Conservation (phyloP, 92 coral and sea anemone species). For the Palythoa heliodiscus region DNA sequence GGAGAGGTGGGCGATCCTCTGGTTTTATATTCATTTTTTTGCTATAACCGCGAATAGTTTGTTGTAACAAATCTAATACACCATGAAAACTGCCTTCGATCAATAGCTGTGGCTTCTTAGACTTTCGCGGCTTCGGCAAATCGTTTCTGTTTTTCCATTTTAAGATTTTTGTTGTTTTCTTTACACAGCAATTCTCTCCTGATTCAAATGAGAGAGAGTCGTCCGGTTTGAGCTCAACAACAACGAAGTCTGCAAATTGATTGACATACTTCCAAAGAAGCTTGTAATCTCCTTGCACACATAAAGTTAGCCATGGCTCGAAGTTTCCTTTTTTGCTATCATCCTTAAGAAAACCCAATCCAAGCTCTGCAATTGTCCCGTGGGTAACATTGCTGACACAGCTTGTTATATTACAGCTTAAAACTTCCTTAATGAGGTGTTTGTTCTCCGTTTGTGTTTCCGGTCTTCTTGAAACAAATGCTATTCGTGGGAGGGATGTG, state of each 20-base stretch:
- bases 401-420: constrained; percentile 5
- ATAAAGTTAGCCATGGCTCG: not conserved
- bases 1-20: not conserved
- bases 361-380: constrained; percentile 17
- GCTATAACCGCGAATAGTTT: not conserved
- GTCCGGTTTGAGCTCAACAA: constrained; percentile 16
- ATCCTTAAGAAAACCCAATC: constrained; percentile 9
- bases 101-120: not conserved
- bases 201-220: not conserved
- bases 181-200: not conserved
- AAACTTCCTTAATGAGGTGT: not conserved
- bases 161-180: not conserved
- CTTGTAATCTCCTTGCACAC: not conserved
- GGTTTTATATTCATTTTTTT: constrained; percentile 6
- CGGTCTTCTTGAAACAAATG: constrained; percentile 10
- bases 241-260: constrained; percentile 3
- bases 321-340: not conserved
- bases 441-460: constrained; percentile 8
- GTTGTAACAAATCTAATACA: not conserved
- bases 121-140: not conserved
- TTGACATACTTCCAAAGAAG: constrained; percentile 5
- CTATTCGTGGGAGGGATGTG: not conserved
- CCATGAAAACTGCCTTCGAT: constrained; percentile 19
- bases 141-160: constrained; percentile 5
- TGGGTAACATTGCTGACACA: not conserved